A percentile compares a stretch with the other conserved stretches of the same genome.
These are phyloP conservation scores for Drosophila serrata DNA, from an alignment of 1,140 invertebrate genomes.

Conservation along the genomic window DNA sequence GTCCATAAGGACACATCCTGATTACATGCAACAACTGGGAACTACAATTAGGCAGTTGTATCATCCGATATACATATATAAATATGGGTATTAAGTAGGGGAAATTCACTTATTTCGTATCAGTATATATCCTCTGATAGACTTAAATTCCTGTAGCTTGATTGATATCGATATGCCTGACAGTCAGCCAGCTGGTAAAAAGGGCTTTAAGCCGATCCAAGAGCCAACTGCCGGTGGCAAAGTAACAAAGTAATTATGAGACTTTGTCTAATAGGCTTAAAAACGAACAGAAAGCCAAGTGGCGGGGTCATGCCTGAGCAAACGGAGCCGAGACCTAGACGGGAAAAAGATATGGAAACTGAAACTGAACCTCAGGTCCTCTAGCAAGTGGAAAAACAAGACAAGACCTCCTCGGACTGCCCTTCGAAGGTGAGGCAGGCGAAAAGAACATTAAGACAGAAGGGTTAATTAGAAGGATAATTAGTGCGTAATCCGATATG, in stretches of 20 bases:
- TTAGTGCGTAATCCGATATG: conserved; percentile 84
- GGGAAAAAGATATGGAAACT: conserved; percentile 26
- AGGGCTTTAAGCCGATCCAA: conserved; percentile 17
- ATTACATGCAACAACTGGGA: conserved; percentile 25
- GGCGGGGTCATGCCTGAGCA: conserved; percentile 71
- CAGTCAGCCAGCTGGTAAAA: conserved; percentile 5
- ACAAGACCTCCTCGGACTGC: not conserved
- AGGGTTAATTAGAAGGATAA: conserved; percentile 84
- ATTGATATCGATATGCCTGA: conserved; percentile 41
- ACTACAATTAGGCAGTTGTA: conserved; percentile 34
- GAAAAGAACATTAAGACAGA: conserved; percentile 61
- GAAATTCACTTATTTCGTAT: not conserved
- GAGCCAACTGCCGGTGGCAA: conserved; percentile 20
- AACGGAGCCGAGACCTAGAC: conserved; percentile 25
- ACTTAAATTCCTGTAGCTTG: conserved; percentile 1
- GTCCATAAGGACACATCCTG: conserved; percentile 13
- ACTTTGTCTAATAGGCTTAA: conserved; percentile 80
- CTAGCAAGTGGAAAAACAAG: conserved; percentile 48
- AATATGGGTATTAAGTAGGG: not conserved
- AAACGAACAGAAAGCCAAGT: conserved; percentile 55
- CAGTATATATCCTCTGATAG: not conserved
- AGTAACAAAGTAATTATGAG: conserved; percentile 81
- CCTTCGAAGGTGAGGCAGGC: conserved; percentile 48
- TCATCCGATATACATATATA: not conserved
- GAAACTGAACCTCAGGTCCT: conserved; percentile 19